Evolutionary conservation across 2,888 invertebrate species (phyloP), one percentile per base, ranked within the genome.

Genomic region (Celastrina argiolus): DNA sequence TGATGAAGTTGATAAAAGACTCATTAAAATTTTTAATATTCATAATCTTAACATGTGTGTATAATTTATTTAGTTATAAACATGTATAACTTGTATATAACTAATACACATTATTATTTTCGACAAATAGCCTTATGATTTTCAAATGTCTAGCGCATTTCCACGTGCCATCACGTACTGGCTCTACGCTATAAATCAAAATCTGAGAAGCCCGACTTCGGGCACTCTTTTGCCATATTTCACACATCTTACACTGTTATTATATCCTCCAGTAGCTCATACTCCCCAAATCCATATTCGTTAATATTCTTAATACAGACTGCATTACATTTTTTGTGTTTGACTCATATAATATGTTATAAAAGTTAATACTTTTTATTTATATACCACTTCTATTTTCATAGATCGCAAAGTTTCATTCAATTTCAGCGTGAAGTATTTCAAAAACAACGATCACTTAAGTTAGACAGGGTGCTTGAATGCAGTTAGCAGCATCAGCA

Each of bases 401-500:
- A 45, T 45, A 18, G 18, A 16, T 18, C 16, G 45, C 45, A 45
- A 16, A 45, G 8, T 10, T 42, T 42, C n/a, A 42, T 42, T n/a
- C 1, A 45, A 45, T 18, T 6, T 45, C 16, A 45, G 10, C 8
- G 10, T 1, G 18, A 45, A 16, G 16, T 18, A 51, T 51, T 22
- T 12, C 51, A 51, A 22, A 59, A 58, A 34, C 31, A 34, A 31
- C 58, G 4, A 39, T 22, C 14, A 61, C 18, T 34, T 36, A 59
- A 59, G 22, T 22, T 39, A 18, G 14, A n/a, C 31, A 58, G n/a
- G n/a, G 58, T 26, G 34, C 6, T 39, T 26, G 61, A 61, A 61
- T 39, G 22, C 36, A 61, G 14, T 61, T 45, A 26, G 28, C 18
- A 66, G 66, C 39, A 56, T 41, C 26, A 36, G 31, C 12, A 22